A percentile compares a stretch with the other conserved stretches of the same genome.
Conservation (phyloP, 2,888 invertebrate genomes). For the Hermodice carunculata region DNA sequence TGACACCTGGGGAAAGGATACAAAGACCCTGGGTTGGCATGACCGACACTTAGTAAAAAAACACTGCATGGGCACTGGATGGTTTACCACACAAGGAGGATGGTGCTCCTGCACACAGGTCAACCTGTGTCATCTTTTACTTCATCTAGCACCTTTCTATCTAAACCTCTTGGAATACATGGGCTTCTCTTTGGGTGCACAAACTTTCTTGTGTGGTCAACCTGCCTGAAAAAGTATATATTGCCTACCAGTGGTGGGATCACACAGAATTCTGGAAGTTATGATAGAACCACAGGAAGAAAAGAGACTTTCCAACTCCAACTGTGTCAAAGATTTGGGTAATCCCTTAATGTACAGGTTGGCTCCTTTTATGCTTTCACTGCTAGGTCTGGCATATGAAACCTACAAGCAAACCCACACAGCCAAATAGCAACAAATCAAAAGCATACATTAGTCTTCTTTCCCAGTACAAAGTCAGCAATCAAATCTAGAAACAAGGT, state of each 20-base stretch:
- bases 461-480: too few species aligned
- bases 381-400: slow-evolving; percentile 70
- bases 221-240: too few species aligned
- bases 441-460: too few species aligned
- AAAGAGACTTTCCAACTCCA: slow-evolving; percentile 70
- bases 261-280: slow-evolving; percentile 70
- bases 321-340: slow-evolving; percentile 69
- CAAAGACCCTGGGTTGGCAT: background rate
- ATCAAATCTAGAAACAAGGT: too few species aligned
- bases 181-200: too few species aligned
- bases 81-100: too few species aligned
- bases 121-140: too few species aligned
- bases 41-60: background rate
- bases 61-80: background rate
- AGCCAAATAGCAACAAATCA: too few species aligned
- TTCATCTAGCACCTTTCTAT: too few species aligned
- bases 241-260: slow-evolving; percentile 68
- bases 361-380: slow-evolving; percentile 70
- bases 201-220: too few species aligned
- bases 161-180: too few species aligned
- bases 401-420: slow-evolving; percentile 66
- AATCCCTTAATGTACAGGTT: slow-evolving; percentile 71
- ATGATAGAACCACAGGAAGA: slow-evolving; percentile 70
- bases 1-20: slow-evolving; percentile 67
- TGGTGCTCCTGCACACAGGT: too few species aligned